phyloP scores from a whole-genome alignment of 2,113 vertebrate genomes.

The Hemibagrus wyckioides region DNA sequence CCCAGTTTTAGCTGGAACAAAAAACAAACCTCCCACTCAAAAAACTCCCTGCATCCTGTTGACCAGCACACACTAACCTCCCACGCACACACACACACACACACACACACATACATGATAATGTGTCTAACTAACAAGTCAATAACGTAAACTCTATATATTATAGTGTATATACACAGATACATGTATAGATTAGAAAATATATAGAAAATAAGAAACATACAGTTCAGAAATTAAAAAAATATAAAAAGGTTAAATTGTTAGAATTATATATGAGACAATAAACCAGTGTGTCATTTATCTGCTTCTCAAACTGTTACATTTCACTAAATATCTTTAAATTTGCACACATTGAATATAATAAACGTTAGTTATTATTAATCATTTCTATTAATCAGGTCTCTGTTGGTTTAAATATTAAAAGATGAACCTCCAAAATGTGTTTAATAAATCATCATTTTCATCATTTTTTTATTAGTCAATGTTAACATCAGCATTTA shows the following conservation, averaged over 20 bases:
- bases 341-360: neutral
- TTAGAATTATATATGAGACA: neutral
- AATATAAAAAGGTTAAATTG: neutral
- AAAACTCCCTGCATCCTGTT: slow-evolving; percentile 5
- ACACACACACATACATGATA: neutral
- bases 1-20: slow-evolving; percentile 22
- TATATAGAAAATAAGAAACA: neutral
- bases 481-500: neutral
- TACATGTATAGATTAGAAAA: too few species aligned
- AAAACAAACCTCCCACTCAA: slow-evolving; percentile 44
- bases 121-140: neutral
- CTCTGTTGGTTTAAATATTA: too few species aligned
- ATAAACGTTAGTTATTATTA: too few species aligned
- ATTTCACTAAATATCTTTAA: neutral
- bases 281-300: neutral
- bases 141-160: neutral
- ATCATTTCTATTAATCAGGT: too few species aligned
- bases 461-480: too few species aligned
- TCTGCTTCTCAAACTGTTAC: neutral
- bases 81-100: neutral
- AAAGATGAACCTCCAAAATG: neutral
- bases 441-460: neutral
- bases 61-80: neutral
- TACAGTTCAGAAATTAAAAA: too few species aligned
- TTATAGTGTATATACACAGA: neutral